Evolutionary conservation across 2,797 vertebrate species (phyloP), one percentile per base, ranked within the genome.

Genomic region (Takifugu ocellatus): DNA sequence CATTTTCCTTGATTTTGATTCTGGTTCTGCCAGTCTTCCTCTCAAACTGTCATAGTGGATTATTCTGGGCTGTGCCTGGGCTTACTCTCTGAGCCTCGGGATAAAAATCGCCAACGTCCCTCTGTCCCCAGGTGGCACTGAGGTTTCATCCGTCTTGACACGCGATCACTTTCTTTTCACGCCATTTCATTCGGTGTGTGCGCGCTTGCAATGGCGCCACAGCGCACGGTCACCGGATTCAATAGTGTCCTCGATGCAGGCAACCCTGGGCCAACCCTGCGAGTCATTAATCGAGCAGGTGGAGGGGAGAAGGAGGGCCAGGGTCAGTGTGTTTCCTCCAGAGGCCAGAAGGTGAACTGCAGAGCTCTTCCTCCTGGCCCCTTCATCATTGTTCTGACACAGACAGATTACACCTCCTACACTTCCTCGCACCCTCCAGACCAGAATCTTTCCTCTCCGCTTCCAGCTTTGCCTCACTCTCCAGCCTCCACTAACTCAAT

Each of bases 311-410:
- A 51, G 78, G 77, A 69, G 75, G 68, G 73, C 74, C 82, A 82
- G 83, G 85, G 87, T 88, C 88, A 86, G 39, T 49, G 68, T 82
- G 81, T 86, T 89, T 89, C 86, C 89, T 88, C 83, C 86, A 75
- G 82, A 85, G 87, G 89, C 86, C 86, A 89, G 80, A 77, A 85
- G 89, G 87, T 89, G 87, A 89, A 88, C 83, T 86, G 79, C 80
- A 84, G 76, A 79, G 78, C 72, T 78, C 82, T 88, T 79, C 83
- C 82, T 84, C 65, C 61, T 82, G 82, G 79, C 85, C 82, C 83
- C 79, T 90, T 91, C 87, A 88, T 91, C 90, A 88, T 90, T 73
- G 82, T 70, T 69, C 57, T 89, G 87, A 84, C 87, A 89, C 82
- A 88, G 87, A 91, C 82, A 86, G 84, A 91, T 90, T 84, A 87